Evolutionary conservation across 2,113 vertebrate species (phyloP), one percentile per base, ranked within the genome.

Genomic region (Kobus ellipsiprymnus): DNA sequence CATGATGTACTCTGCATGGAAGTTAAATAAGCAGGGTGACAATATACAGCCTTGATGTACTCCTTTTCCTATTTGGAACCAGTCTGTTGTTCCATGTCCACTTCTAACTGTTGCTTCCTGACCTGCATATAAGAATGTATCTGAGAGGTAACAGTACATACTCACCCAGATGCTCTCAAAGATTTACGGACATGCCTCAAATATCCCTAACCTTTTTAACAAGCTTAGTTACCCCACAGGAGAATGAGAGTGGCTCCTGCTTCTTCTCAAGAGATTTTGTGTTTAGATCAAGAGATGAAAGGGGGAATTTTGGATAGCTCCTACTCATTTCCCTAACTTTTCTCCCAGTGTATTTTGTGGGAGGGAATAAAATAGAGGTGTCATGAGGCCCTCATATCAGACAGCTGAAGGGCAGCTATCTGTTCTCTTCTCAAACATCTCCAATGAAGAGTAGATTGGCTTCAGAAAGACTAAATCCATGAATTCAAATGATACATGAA

Each of bases 201-300:
- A 87, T 80, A 90, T 67, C 77, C 36, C 17, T 89, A 59, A 87
- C 17, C 40, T 94, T 48, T 91, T 90, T 55, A 71, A 50, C 23
- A 90, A 59, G 87, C 6, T 92, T 54, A 57, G 64, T 96, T 93
- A 30, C 90, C 7, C 91, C n/a, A 29, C 48, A 55, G 62, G 19
- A 80, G 21, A 80, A 83, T 60, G 55, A 95, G 36, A 83, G 27
- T 93, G 29, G 13, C 55, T 96, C 55, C 44, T 67, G 48, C 59
- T 97, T 86, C 19, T 94, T 97, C 95, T 87, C 33, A 77, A 94
- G 71, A 94, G 54, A 89, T 77, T 67, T 74, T 55, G 7, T 54
- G 33, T 91, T 97, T 90, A 96, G 30, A 85, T 71, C n/a, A 81
- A 81, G 48, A 97, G 89, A 30, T 52, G 46, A 89, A 88, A 62